A percentile compares a stretch with the other conserved stretches of the same genome.
These are phyloP conservation scores for Thecocarcelia acutangulata DNA, from an alignment of 2,888 invertebrate genomes.

Conservation along the genomic window DNA sequence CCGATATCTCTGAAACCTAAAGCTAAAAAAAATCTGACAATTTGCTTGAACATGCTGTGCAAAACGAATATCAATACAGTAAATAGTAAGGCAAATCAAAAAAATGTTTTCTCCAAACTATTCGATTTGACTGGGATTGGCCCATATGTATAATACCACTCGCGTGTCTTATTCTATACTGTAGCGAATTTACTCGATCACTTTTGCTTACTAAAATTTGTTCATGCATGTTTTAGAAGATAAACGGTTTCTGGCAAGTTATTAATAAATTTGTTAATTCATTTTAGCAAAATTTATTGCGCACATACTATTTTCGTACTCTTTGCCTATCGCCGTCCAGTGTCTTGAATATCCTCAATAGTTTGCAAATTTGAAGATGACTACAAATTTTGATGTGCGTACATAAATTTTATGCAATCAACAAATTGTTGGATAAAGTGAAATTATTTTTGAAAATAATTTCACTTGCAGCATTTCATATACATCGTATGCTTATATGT, in stretches of 20 bases:
- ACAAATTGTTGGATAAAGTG: conserved; percentile 46
- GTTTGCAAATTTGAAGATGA: conserved; percentile 12
- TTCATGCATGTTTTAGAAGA: not conserved
- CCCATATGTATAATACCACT: too few relatives aligned
- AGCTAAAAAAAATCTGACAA: too few relatives aligned
- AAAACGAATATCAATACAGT: too few relatives aligned
- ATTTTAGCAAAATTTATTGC: conserved; percentile 39
- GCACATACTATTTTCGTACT: conserved; percentile 23
- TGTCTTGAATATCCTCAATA: conserved; percentile 16
- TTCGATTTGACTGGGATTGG: too few relatives aligned
- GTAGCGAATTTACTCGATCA: not conserved
- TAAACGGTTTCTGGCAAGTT: conserved; percentile 11
- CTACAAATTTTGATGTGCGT: conserved; percentile 29
- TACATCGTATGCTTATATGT: too few relatives aligned
- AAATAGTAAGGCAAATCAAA: too few relatives aligned
- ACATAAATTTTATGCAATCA: conserved; percentile 27
- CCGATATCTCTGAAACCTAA: too few relatives aligned
- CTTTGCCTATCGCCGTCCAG: not conserved
- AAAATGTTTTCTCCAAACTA: too few relatives aligned
- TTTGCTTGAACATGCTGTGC: too few relatives aligned
- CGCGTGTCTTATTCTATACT: too few relatives aligned
- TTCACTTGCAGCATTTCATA: too few relatives aligned
- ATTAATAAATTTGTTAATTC: conserved; percentile 43
- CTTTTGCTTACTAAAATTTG: too few relatives aligned
- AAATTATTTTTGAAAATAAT: conserved; percentile 7